Percentiles rank a stretch among this genome's conserved stretches.
phyloP scores from a whole-genome alignment of 2,113 vertebrate genomes.

The Saguinus midas region DNA sequence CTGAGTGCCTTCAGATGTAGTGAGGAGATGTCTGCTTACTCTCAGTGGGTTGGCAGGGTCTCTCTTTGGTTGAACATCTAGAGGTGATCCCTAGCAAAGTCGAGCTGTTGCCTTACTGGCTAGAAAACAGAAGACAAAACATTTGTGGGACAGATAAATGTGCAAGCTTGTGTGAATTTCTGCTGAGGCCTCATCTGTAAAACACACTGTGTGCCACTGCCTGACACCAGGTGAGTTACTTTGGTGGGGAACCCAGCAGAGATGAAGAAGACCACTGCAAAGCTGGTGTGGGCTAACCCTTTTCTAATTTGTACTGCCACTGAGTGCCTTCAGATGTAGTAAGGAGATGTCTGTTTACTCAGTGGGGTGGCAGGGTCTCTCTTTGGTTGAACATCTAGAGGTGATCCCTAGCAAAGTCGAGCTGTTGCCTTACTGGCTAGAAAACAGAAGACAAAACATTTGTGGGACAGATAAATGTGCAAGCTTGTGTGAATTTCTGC shows the following conservation, averaged over 20 bases:
- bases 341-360: no score
- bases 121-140: no score
- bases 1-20: constrained; percentile 57
- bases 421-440: no score
- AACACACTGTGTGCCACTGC: constrained; percentile 71
- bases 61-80: constrained; percentile 57
- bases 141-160: no score
- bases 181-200: constrained; percentile 77
- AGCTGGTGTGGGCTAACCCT: not conserved
- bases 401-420: no score
- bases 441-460: no score
- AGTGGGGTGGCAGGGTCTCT: no score
- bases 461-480: no score
- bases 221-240: constrained; percentile 81
- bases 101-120: no score
- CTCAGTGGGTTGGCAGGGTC: constrained; percentile 57
- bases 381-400: no score
- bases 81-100: no score
- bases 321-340: no score
- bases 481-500: constrained; percentile 67
- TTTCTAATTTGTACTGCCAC: constrained; percentile 21
- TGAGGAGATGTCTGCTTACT: constrained; percentile 18
- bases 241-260: constrained; percentile 73
- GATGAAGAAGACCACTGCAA: constrained; percentile 56
- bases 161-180: constrained; percentile 64